Evolutionary conservation across 2,797 vertebrate species (phyloP), one percentile per base, ranked within the genome.

Genomic region (Myotis findleyi): DNA sequence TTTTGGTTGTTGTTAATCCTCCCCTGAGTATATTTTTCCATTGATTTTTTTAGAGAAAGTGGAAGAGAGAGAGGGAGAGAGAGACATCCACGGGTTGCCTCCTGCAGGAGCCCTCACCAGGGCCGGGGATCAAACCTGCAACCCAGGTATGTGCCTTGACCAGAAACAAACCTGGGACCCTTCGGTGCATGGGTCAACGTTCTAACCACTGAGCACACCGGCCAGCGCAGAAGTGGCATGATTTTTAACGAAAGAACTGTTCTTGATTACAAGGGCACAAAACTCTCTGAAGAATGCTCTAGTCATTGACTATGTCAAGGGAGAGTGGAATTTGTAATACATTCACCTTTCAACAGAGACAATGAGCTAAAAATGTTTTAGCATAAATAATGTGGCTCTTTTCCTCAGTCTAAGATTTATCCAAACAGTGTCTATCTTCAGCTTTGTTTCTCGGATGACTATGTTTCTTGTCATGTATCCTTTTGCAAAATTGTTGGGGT

Each of bases 301-400:
- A 96, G 90, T 94, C 93, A 92, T 93, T 86, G 86, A 64, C 47
- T 30, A 49, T 6, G 57, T 77, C 95, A 85, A 80, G 75, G 55
- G 33, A 90, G 95, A 89, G 73, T 62, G 95, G 80, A 77, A 76
- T 96, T 87, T 92, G 95, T 33, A 89, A 44, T 84, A 86, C 88
- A 81, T 77, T 77, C 84, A 66, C 88, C 92, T 93, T 92, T 88
- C 27, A 81, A 59, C 86, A 92, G 95, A 96, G 96, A 96, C 75
- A 59, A 55, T 2, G n/a, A 59, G 55, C 93, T 91, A 53, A 95
- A 87, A 80, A 89, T 64, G 64, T 89, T 72, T 47, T 71, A 84
- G 57, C 83, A 38, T 71, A 96, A 96, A 95, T 33, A 84, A 62
- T 6, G 23, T 71, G 76, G 51, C 51, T 86, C 38, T 49, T 41